Conservation (phyloP, 2,113 vertebrate species). For the Chaetodon trifascialis region DNA sequence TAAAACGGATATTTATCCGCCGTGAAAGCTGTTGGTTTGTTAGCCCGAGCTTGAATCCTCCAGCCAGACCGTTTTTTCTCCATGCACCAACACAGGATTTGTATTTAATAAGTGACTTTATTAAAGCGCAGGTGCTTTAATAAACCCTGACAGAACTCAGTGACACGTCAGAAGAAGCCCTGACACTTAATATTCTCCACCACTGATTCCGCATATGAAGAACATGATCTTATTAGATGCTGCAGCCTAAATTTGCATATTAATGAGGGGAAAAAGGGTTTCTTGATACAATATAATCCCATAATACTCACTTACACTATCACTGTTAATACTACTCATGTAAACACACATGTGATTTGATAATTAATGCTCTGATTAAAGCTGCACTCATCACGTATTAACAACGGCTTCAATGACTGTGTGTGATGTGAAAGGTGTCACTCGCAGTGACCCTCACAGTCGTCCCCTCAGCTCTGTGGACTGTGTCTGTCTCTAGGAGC, state of each 20-base stretch:
- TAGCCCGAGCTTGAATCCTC: not conserved
- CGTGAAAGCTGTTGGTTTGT: not conserved
- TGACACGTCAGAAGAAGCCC: not conserved
- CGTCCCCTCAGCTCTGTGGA: not conserved
- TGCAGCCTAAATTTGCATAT: slow-evolving; percentile 7
- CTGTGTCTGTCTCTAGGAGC: not conserved
- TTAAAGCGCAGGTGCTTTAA: not conserved
- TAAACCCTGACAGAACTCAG: not conserved
- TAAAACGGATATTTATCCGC: slow-evolving; percentile 24
- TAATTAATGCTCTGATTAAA: not conserved
- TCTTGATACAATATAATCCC: not conserved
- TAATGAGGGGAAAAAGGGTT: not conserved
- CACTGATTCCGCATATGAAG: not conserved
- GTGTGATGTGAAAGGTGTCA: not conserved
- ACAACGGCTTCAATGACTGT: not conserved
- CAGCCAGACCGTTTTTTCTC: not conserved
- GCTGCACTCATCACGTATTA: not conserved
- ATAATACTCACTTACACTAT: not conserved
- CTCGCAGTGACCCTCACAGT: not conserved
- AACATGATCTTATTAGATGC: slow-evolving; percentile 10
- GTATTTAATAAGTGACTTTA: not conserved
- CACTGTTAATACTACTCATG: not conserved
- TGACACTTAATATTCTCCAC: not conserved
- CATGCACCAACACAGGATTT: not conserved
- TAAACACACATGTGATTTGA: not conserved